A percentile compares a stretch with the other conserved stretches of the same genome.
Conservation (phyloP, 1,140 invertebrate species). For the Lepidurus arcticus region DNA sequence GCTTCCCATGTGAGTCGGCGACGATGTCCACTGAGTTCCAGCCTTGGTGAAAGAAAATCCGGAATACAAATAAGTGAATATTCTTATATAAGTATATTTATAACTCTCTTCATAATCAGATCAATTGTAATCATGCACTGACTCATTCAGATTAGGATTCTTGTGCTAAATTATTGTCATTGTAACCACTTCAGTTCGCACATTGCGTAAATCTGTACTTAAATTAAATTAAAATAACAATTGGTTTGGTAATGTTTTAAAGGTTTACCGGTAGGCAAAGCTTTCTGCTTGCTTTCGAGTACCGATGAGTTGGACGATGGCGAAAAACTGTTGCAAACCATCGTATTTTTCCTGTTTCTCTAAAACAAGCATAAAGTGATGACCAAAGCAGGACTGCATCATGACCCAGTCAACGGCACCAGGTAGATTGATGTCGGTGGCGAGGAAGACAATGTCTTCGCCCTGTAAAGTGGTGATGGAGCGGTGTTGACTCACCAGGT, state of each 20-base stretch:
- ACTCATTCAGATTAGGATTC: no score
- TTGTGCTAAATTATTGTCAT: no score
- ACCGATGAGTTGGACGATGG: slow-evolving; percentile 98
- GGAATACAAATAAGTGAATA: no score
- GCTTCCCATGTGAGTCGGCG: slow-evolving; percentile 96
- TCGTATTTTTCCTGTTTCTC: slow-evolving; percentile 99
- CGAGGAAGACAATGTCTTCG: slow-evolving; percentile 98
- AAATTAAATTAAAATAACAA: no score
- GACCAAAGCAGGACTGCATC: slow-evolving; percentile 99
- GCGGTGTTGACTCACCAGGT: slow-evolving; percentile 95
- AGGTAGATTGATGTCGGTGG: slow-evolving; percentile 98
- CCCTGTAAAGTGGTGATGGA: slow-evolving; percentile 93
- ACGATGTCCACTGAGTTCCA: slow-evolving; percentile 92
- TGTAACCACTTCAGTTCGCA: no score
- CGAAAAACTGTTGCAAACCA: slow-evolving; percentile 98
- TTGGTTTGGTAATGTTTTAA: background rate
- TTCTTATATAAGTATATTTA: no score
- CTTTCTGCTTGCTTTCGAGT: slow-evolving; percentile 98
- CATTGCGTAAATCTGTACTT: no score
- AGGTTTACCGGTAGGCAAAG: slow-evolving; percentile 85
- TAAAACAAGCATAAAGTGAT: slow-evolving; percentile 98
- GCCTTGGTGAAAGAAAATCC: slow-evolving; percentile 48
- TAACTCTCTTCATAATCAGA: no score
- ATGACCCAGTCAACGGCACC: slow-evolving; percentile 99
- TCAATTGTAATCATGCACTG: no score